Percentiles rank a stretch among this genome's conserved stretches.
phyloP scores from a whole-genome alignment of 2,113 vertebrate species.

The Urocynchramus pylzowi region DNA sequence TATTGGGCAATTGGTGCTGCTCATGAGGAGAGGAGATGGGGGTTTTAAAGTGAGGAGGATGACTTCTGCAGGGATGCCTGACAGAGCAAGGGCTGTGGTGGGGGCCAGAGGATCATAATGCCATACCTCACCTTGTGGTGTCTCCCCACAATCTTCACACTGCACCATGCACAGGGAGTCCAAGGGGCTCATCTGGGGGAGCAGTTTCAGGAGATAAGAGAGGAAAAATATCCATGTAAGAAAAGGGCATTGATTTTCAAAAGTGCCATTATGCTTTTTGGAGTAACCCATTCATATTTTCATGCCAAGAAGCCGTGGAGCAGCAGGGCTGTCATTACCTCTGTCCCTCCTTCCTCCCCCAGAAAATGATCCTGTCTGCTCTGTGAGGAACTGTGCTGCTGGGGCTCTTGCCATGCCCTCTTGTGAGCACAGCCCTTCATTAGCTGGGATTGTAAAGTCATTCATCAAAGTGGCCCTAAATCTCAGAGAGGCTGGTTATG shows the following conservation, averaged over 20 bases:
- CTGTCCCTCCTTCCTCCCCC: background rate
- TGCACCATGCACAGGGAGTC: accelerated
- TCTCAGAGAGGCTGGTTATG: background rate
- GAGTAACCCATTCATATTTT: background rate
- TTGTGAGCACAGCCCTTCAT: background rate
- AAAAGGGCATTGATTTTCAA: background rate
- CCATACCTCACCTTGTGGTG: accelerated
- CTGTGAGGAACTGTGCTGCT: background rate
- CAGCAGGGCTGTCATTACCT: background rate
- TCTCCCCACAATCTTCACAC: background rate
- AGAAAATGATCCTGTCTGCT: background rate
- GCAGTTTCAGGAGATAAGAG: background rate
- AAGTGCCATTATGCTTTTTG: background rate
- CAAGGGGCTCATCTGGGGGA: accelerated
- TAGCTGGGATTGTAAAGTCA: background rate
- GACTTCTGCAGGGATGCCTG: background rate
- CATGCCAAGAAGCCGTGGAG: background rate
- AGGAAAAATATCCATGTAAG: background rate
- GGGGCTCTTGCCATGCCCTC: background rate
- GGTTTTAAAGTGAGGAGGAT: background rate
- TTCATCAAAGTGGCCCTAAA: background rate
- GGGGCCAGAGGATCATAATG: background rate
- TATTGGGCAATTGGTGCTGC: background rate
- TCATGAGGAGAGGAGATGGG: background rate
- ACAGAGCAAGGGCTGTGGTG: background rate